phyloP scores from a whole-genome alignment of 2,888 invertebrate species.

The Mayetiola destructor region DNA sequence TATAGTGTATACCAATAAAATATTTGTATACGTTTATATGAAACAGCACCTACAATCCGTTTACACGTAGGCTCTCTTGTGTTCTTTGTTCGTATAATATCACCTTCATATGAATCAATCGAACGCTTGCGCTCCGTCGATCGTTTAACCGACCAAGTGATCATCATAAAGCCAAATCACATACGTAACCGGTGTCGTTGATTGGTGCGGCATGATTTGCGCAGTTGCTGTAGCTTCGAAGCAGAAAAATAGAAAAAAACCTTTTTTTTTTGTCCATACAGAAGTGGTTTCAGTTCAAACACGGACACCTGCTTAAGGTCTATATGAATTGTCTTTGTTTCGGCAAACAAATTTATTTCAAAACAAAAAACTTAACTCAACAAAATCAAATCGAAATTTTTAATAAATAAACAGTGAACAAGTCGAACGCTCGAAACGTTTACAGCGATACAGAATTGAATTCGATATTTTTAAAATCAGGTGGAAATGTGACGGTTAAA shows the following conservation, averaged over 20 bases:
- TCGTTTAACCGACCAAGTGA: neutral
- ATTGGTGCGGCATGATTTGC: neutral
- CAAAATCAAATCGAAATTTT: too few species aligned
- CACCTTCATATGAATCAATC: conserved; percentile 10
- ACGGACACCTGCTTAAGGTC: conserved; percentile 11
- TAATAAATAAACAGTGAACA: too few species aligned
- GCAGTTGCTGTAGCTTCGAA: conserved; percentile 4
- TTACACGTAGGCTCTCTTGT: neutral
- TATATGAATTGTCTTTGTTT: conserved; percentile 1
- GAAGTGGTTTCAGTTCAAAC: conserved; percentile 12
- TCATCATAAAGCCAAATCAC: neutral
- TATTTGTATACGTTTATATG: neutral
- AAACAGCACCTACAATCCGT: neutral
- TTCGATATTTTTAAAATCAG: too few species aligned
- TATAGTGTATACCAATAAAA: too few species aligned
- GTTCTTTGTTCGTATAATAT: conserved; percentile 1
- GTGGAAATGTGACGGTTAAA: neutral
- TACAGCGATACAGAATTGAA: too few species aligned
- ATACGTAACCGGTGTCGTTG: conserved; percentile 1
- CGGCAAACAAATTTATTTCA: neutral
- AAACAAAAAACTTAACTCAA: too few species aligned
- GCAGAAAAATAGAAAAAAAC: too few species aligned
- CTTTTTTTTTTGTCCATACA: conserved; percentile 6
- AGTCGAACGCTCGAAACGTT: too few species aligned
- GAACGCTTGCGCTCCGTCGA: conserved; percentile 4